phyloP scores from a whole-genome alignment of 2,113 vertebrate genomes.

The Eubucco bourcierii region DNA sequence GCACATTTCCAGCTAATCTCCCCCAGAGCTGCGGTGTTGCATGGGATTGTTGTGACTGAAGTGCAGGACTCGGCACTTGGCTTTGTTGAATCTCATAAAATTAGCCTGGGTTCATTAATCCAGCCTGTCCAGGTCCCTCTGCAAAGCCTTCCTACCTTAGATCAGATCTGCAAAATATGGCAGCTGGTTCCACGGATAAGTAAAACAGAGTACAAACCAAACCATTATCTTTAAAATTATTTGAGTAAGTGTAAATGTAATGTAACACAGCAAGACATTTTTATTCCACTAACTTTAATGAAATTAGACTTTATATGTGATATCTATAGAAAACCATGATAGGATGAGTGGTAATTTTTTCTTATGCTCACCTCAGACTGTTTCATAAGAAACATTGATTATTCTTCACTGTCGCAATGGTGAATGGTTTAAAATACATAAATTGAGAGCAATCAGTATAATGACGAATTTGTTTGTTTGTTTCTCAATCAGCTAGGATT shows the following conservation, averaged over 20 bases:
- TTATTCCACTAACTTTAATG: not conserved
- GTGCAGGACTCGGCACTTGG: too few relatives aligned
- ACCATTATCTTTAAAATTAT: not conserved
- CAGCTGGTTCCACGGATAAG: not conserved
- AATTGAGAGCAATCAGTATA: not conserved
- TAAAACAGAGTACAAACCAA: not conserved
- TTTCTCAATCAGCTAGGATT: conserved; percentile 79
- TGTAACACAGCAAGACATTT: not conserved
- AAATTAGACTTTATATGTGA: not conserved
- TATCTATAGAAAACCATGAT: not conserved
- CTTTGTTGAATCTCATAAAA: too few relatives aligned
- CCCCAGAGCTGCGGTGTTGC: too few relatives aligned
- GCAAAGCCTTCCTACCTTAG: not conserved
- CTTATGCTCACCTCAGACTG: not conserved
- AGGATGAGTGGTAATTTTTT: not conserved
- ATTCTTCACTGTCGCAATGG: not conserved
- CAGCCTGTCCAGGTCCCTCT: too few relatives aligned
- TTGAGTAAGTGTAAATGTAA: not conserved
- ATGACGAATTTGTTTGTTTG: conserved; percentile 34
- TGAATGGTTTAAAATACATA: not conserved
- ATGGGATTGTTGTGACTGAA: too few relatives aligned
- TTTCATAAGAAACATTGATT: not conserved
- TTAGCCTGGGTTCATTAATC: too few relatives aligned
- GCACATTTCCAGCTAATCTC: too few relatives aligned
- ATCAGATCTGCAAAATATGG: not conserved